phyloP scores from a whole-genome alignment of 1,140 invertebrate genomes.

The Diachasmimorpha longicaudata region DNA sequence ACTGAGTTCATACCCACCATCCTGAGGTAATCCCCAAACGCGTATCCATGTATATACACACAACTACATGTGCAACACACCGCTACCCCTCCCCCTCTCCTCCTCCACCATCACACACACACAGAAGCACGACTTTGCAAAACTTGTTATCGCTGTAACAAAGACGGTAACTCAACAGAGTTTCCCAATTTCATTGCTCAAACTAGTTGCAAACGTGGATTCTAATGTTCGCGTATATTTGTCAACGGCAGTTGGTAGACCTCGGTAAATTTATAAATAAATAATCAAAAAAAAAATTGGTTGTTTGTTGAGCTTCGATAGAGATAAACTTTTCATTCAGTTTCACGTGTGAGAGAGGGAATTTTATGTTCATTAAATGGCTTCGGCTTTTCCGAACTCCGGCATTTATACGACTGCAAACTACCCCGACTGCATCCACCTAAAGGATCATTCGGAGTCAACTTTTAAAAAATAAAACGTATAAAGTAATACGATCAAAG shows the following conservation, averaged over 20 bases:
- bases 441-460: not conserved
- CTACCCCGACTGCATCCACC: not conserved
- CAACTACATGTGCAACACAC: not conserved
- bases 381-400: not conserved
- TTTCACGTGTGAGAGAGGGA: not conserved
- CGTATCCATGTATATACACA: not conserved
- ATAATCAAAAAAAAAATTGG: not conserved
- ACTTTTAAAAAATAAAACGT: not conserved
- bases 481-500: not conserved
- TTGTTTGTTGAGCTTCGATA: not conserved
- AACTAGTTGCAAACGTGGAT: constrained; percentile 18
- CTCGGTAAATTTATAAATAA: not conserved
- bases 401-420: not conserved
- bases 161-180: constrained; percentile 17
- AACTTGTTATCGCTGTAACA: constrained; percentile 22
- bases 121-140: constrained; percentile 12
- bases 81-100: too few species aligned
- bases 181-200: constrained; percentile 23
- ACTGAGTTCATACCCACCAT: not conserved
- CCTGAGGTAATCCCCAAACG: not conserved
- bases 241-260: not conserved
- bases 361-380: not conserved
- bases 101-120: too few species aligned
- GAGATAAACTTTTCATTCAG: not conserved
- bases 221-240: constrained; percentile 2